phyloP scores from a whole-genome alignment of 2,797 vertebrate genomes.

The Eurystomus glaucurus region DNA sequence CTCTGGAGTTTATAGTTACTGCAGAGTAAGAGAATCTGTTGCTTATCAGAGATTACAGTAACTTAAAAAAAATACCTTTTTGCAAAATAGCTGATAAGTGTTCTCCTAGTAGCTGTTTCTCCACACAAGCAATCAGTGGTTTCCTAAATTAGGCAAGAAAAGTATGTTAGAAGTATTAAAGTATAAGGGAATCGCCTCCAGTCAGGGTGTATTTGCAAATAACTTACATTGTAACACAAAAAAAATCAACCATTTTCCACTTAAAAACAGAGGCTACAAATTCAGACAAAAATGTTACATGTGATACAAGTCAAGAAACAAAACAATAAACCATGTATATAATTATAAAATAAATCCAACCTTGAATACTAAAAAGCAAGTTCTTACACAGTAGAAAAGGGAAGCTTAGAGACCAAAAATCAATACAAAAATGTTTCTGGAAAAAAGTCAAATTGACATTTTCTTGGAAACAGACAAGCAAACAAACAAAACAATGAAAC shows the following conservation, averaged over 20 bases:
- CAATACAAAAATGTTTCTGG: neutral
- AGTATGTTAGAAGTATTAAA: neutral
- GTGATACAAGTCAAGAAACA: neutral
- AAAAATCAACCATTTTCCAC: neutral
- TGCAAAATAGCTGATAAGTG: constrained; percentile 87
- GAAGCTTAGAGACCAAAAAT: neutral
- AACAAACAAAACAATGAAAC: neutral
- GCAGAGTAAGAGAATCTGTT: neutral
- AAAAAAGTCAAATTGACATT: neutral
- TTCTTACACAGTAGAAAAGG: neutral
- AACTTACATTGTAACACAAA: neutral
- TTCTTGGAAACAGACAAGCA: neutral
- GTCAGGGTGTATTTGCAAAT: neutral
- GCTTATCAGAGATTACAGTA: neutral
- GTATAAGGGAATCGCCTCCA: neutral
- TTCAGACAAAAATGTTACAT: neutral
- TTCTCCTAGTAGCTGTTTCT: constrained; percentile 87
- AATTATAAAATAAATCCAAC: neutral
- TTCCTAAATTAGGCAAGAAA: constrained; percentile 79
- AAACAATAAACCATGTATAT: neutral
- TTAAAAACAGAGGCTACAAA: neutral
- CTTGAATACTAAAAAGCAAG: neutral
- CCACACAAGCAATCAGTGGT: constrained; percentile 86
- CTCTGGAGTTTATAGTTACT: neutral
- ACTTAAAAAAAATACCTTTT: constrained; percentile 78